Evolutionary conservation across 2,797 vertebrate species (phyloP), one percentile per base, ranked within the genome.

Genomic region (Urophycis tenuis): DNA sequence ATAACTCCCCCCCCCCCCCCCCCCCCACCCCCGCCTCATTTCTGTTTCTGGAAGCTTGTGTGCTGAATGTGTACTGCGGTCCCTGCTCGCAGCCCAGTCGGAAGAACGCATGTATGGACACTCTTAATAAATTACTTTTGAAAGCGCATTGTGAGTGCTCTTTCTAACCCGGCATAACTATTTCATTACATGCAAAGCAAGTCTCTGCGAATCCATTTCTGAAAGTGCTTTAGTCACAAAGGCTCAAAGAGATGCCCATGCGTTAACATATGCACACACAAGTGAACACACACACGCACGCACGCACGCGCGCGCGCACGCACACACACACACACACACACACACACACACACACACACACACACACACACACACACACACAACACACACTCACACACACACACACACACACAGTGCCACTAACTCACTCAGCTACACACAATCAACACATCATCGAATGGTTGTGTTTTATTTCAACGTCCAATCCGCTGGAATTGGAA

Each of bases 61-160:
- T 78, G 80, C 75, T 45, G 22, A 82, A 41, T 83, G 78, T 33
- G n/a, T n/a, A n/a, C 86, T 91, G 84, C 91, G 86, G 80, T 83
- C 71, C 75, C 53, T 81, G 81, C 83, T 90, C 74, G 73, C 80
- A 80, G 41, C 72, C 72, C 72, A 79, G 79, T 88, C 79, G 39
- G 88, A 87, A 83, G 78, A 85, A 92, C 85, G 29, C 76, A 78
- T 69, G 82, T 79, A 83, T 85, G 80, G 77, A 82, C 69, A 77
- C 86, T 85, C 81, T 88, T 80, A 90, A 88, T 82, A 67, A 87
- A 78, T 75, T 86, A 74, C 35, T 36, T 8, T 36, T 36, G 35
- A 8, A 36, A 36, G 11, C 6, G 35, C 35, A 36, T 36, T 10
- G 7, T 88, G 82, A 86, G 82, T 85, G 86, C 73, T 84, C 78